Conservation (phyloP, 2,113 vertebrate genomes). For the Periophthalmus modestus region DNA sequence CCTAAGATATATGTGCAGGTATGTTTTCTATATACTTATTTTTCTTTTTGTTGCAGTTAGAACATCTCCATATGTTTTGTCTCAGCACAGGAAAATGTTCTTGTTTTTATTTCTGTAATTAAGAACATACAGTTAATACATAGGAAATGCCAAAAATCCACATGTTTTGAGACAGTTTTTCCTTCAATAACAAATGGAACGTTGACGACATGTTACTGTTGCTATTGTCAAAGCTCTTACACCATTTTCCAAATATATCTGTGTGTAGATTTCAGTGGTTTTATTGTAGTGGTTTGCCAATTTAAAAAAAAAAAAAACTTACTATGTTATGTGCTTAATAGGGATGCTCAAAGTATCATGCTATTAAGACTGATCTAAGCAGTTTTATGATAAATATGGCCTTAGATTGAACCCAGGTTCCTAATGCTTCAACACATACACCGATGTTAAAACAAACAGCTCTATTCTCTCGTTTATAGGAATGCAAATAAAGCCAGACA, state of each 20-base stretch:
- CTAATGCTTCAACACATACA: constrained; percentile 1
- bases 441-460: background rate
- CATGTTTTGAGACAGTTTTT: background rate
- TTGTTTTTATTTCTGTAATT: background rate
- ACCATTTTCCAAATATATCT: background rate
- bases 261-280: background rate
- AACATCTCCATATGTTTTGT: background rate
- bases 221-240: background rate
- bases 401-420: background rate
- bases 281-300: background rate
- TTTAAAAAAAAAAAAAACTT: background rate
- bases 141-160: too few relatives aligned
- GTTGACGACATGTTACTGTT: background rate
- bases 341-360: background rate
- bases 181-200: background rate
- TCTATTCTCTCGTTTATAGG: constrained; percentile 12
- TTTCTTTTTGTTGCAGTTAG: background rate
- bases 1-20: background rate
- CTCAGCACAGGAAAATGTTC: background rate
- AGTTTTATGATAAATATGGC: background rate
- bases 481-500: background rate
- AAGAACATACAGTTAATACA: background rate
- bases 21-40: background rate
- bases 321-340: background rate
- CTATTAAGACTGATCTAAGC: background rate